phyloP scores from a whole-genome alignment of 64 coral and sea anemone species.

The Astreopora myriophthalma region DNA sequence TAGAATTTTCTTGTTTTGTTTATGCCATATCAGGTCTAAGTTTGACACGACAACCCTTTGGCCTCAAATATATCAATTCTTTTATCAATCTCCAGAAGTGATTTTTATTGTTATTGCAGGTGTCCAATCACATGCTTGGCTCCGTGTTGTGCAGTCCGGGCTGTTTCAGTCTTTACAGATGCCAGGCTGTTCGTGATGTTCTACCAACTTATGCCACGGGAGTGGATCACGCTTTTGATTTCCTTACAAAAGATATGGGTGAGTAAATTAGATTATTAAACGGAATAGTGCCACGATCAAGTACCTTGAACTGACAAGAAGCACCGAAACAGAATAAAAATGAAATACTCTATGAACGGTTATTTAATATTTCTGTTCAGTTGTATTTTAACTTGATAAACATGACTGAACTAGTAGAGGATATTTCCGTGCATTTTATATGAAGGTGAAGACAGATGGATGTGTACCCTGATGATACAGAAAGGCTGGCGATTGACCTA shows the following conservation, averaged over 20 bases:
- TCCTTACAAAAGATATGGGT: slow-evolving; percentile 95
- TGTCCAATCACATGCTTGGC: slow-evolving; percentile 89
- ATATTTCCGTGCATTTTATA: neutral
- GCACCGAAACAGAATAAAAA: too few species aligned
- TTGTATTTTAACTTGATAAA: too few species aligned
- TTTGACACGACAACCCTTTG: too few species aligned
- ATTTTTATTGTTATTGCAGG: slow-evolving; percentile 36
- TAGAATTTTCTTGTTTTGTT: too few species aligned
- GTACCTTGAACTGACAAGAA: too few species aligned
- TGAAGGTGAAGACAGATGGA: slow-evolving; percentile 95
- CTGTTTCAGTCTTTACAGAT: slow-evolving; percentile 92
- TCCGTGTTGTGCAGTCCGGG: slow-evolving; percentile 91
- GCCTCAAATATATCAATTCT: too few species aligned
- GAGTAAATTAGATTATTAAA: neutral
- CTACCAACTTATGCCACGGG: slow-evolving; percentile 74
- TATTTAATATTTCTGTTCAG: too few species aligned
- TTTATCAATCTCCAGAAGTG: too few species aligned
- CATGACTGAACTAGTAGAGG: too few species aligned
- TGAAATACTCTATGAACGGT: too few species aligned
- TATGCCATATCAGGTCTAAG: too few species aligned
- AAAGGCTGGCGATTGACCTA: slow-evolving; percentile 89
- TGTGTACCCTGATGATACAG: slow-evolving; percentile 91
- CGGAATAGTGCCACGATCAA: too few species aligned
- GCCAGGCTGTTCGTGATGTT: slow-evolving; percentile 74
- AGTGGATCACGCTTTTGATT: slow-evolving; percentile 83